These are phyloP conservation scores for Vanessa tameamea DNA, from an alignment of 1,140 invertebrate genomes.

Conservation along the genomic window DNA sequence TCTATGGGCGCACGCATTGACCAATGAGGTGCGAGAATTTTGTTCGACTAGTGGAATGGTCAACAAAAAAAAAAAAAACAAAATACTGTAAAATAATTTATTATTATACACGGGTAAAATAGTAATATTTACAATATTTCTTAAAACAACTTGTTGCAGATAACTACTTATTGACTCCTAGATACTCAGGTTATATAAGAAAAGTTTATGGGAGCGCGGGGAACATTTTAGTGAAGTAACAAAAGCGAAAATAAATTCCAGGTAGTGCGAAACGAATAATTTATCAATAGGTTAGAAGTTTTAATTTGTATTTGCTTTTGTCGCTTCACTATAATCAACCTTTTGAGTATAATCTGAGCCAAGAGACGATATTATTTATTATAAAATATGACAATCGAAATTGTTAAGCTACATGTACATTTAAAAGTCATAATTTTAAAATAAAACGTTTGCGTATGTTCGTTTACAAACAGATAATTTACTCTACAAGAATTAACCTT, in stretches of 20 bases:
- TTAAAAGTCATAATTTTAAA: background rate
- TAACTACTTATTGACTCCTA: background rate
- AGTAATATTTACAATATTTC: conserved; percentile 3
- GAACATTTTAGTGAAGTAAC: no score
- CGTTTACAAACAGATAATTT: no score
- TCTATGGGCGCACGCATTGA: no score
- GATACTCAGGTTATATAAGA: background rate
- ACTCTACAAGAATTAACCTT: no score
- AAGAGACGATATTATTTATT: no score
- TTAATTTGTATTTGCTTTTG: background rate
- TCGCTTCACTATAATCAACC: background rate
- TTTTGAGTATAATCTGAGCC: background rate
- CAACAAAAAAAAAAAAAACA: background rate
- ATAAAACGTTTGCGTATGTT: no score
- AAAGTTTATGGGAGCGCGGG: background rate
- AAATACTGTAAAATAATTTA: conserved; percentile 3
- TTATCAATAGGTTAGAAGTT: no score
- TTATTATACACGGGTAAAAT: background rate
- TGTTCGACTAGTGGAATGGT: background rate
- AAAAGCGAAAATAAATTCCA: no score
- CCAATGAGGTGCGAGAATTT: no score
- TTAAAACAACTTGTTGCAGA: background rate
- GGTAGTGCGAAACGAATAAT: no score
- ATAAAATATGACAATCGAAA: background rate
- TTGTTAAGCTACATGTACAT: background rate